These are phyloP conservation scores for Lamellibrachia luymesi DNA, from an alignment of 1,140 invertebrate genomes.

Conservation along the genomic window DNA sequence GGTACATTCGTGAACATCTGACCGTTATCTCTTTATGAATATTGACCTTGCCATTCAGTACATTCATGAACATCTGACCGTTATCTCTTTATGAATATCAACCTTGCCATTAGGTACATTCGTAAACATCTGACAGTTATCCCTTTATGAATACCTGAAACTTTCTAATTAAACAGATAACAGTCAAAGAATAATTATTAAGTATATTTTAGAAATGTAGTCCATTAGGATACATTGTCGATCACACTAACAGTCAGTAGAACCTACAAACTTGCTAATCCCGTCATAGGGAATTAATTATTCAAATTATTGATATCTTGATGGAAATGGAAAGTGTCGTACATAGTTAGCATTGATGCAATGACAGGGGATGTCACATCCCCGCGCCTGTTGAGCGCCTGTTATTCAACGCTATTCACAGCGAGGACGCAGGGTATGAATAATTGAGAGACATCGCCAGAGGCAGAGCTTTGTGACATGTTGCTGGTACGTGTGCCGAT, in stretches of 20 bases:
- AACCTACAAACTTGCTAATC: not conserved
- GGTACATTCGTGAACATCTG: too few relatives aligned
- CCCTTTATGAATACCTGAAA: too few relatives aligned
- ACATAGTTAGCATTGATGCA: not conserved
- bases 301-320: not conserved
- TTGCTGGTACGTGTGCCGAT: not conserved
- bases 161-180: too few relatives aligned
- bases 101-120: too few relatives aligned
- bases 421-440: not conserved
- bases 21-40: too few relatives aligned
- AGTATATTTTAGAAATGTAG: too few relatives aligned
- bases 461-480: not conserved
- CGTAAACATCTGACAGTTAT: too few relatives aligned
- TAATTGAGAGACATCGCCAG: not conserved
- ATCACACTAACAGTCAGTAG: not conserved
- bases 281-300: not conserved
- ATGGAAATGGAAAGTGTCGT: not conserved
- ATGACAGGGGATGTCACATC: not conserved
- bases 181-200: too few relatives aligned
- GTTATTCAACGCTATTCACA: not conserved
- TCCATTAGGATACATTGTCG: not conserved
- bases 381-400: not conserved
- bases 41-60: too few relatives aligned
- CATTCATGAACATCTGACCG: too few relatives aligned
- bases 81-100: too few relatives aligned